These are phyloP conservation scores for Ellobium chinense DNA, from an alignment of 2,888 invertebrate genomes.

Conservation along the genomic window DNA sequence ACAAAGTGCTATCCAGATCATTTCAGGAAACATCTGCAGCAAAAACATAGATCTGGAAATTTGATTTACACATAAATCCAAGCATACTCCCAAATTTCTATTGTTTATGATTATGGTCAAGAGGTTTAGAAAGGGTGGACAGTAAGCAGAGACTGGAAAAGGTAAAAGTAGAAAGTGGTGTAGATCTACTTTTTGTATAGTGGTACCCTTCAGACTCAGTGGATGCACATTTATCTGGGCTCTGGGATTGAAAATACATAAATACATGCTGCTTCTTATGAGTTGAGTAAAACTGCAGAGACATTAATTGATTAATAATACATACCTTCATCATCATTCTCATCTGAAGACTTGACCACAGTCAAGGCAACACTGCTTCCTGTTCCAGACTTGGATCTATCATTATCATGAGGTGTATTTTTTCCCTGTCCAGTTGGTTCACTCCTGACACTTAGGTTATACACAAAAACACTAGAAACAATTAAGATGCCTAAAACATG, in stretches of 20 bases:
- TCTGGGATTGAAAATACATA: background rate
- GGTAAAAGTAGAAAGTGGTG: too few species aligned
- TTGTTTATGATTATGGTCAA: too few species aligned
- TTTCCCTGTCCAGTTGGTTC: slow-evolving; percentile 39
- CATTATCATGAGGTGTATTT: slow-evolving; percentile 1
- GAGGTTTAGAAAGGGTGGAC: too few species aligned
- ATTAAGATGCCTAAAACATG: slow-evolving; percentile 54
- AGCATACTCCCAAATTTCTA: too few species aligned
- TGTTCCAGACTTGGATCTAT: background rate
- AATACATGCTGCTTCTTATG: background rate
- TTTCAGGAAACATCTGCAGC: too few species aligned
- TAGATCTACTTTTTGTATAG: too few species aligned
- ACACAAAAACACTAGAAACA: slow-evolving; percentile 55
- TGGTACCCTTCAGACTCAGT: too few species aligned
- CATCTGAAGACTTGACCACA: slow-evolving; percentile 52
- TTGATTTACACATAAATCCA: too few species aligned
- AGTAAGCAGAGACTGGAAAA: too few species aligned
- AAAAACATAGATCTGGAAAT: too few species aligned
- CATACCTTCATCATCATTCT: slow-evolving; percentile 51
- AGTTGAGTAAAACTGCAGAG: background rate
- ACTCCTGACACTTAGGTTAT: slow-evolving; percentile 54
- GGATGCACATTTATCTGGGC: too few species aligned
- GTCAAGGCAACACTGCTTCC: slow-evolving; percentile 54
- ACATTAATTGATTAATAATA: background rate
- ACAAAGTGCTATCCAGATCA: too few species aligned